Base-by-base conservation (phyloP, 2,888 invertebrate genomes). In the Gastrophysa polygoni region DNA sequence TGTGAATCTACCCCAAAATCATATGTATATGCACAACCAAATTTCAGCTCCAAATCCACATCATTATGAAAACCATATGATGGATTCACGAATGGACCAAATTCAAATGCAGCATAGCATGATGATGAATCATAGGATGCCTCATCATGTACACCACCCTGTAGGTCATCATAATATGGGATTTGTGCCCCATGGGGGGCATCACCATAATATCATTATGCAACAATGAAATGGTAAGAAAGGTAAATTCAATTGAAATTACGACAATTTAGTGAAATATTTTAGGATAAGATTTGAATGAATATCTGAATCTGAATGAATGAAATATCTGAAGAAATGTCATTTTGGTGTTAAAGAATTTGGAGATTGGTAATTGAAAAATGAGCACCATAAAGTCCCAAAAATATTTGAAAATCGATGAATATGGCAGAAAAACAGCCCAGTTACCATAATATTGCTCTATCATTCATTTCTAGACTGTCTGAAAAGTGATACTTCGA, bases 41-140 rank as follows among this genome's bases (percentile, higher is more conserved):
- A 51, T 74, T 62, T 69, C 67, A 24, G 62, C 71, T 62, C 21
- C 32, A 11, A 18, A 48, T 34, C 16, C 51, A 55, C 57, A 71
- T 24, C 71, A 73, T 59, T 69, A 71, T 57, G 74, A 75, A 56
- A 62, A 68, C 61, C 65, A 68, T 34, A 69, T 71, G 57, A 67
- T 74, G 54, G 68, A 70, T 28, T 64, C 69, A 5, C 69, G 70
- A 55, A 68, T 74, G 57, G 68, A 70, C 29, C 65, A 68, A 5
- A 48, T 68, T 16, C 69, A 68, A 34, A 67, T 68, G 17, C 54
- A 65, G 6, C 71, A 69, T 51, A 61, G 57, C 34, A 71, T 73
- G 62, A 63, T 69, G 52, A 44, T 59, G 32, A 59, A 51, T 48
- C 63, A 59, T 21, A 59, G 59, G 49, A 60, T 57, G 28, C 52